Conservation (phyloP, 2,113 vertebrate genomes). For the Sylvietta virens region DNA sequence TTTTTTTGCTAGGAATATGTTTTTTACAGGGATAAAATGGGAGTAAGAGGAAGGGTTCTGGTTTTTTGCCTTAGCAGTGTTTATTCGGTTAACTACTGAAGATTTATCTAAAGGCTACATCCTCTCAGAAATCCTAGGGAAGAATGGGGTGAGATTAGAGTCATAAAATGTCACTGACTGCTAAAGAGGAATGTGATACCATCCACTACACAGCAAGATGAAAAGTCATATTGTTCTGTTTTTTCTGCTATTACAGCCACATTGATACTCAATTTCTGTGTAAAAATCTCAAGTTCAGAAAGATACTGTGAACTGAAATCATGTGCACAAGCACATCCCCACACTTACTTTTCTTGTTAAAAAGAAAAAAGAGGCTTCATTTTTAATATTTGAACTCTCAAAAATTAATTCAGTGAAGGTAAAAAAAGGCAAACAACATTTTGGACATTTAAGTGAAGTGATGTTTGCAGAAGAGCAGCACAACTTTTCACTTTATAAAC, state of each 20-base stretch:
- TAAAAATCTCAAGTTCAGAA: not conserved
- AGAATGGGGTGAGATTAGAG: not conserved
- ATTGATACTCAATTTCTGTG: not conserved
- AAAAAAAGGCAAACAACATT: not conserved
- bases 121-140: not conserved
- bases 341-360: not conserved
- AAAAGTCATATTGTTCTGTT: not conserved
- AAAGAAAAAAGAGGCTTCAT: fast-evolving
- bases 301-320: not conserved
- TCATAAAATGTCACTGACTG: not conserved
- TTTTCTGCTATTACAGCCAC: not conserved
- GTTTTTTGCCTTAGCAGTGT: not conserved
- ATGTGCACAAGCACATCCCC: not conserved
- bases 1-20: not conserved
- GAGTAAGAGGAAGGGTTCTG: not conserved
- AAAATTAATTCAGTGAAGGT: not conserved
- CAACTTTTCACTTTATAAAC: not conserved
- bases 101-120: not conserved
- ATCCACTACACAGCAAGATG: not conserved
- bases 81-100: not conserved
- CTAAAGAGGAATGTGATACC: not conserved
- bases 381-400: not conserved
- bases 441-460: not conserved
- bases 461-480: not conserved
- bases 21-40: not conserved